Evolutionary conservation across 2,888 invertebrate species (phyloP), one percentile per base, ranked within the genome.

Genomic region (Caenorhabditis macrosperma): DNA sequence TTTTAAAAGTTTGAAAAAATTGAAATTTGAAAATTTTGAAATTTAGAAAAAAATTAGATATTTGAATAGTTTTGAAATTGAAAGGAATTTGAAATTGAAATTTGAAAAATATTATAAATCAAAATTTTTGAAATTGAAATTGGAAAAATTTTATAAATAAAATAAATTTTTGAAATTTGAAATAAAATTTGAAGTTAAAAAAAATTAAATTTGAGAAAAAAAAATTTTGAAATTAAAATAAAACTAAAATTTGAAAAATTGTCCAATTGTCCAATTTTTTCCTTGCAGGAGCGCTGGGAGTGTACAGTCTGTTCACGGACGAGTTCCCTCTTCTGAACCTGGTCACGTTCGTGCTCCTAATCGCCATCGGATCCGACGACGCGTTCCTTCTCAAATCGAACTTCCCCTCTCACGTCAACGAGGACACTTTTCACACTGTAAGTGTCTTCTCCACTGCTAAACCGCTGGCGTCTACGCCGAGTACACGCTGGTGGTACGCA

Each of bases 321-420:
- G 89, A 89, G n/a, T 88, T 89, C 57, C 89, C 89, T 3, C 82
- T 89, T 1, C 79, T 89, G 22, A 89, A 89, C 67, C 69, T 89
- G 48, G 90, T 90, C 66, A 86, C 87, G 2, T 90, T 89, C 55
- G 89, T 89, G 22, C 82, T 89, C 22, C 67, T 89, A 12, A 88
- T 89, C 28, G 87, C 89, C 3, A 86, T 89, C 30, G 89, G 90
- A 7, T 85, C 88, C 0, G 89, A 89, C 61, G 89, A 89, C 48
- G 89, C 89, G 0, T 89, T 89, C 60, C 78, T 89, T n/a, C 76
- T 89, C 10, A 81, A 82, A 38, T 82, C 85, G 17, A 81, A 84
- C 15, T 90, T 89, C 41, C 89, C 89, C 0, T 78, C 82, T 2
- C 77, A 85, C 48, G 67, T 89, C 10, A 80, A 82, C 38, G 63